A percentile compares a stretch with the other conserved stretches of the same genome.
Conservation (phyloP, 2,113 vertebrate species). For the Ceyx melanurus region DNA sequence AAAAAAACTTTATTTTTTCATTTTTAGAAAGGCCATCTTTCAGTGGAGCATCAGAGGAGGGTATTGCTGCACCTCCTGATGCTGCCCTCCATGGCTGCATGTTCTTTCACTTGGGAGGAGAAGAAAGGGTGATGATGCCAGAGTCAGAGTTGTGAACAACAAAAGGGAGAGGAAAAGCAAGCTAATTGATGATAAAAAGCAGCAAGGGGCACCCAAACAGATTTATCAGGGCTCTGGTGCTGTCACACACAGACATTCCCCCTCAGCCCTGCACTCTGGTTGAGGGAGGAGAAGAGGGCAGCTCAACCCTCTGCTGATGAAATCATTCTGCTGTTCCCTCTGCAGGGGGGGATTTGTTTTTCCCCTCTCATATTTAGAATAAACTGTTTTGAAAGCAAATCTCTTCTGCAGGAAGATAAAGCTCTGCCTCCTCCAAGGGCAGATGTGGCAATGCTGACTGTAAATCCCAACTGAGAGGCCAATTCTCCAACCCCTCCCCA, state of each 20-base stretch:
- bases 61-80: background rate
- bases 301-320: background rate
- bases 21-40: background rate
- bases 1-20: no score
- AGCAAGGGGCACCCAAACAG: constrained; percentile 49
- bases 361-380: background rate
- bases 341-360: background rate
- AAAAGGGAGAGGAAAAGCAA: constrained; percentile 52
- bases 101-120: constrained; percentile 30
- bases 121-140: constrained; percentile 38
- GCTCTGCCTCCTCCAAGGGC: background rate
- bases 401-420: background rate
- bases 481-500: background rate
- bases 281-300: background rate
- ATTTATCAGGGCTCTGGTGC: constrained; percentile 35
- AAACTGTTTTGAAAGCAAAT: background rate
- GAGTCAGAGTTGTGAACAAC: constrained; percentile 36
- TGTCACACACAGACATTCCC: background rate
- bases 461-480: background rate
- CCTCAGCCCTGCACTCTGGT: background rate
- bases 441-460: background rate
- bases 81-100: background rate
- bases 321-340: background rate
- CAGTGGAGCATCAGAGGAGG: background rate
- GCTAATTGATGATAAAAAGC: constrained; percentile 41